Evolutionary conservation across 2,113 vertebrate species (phyloP).

Genomic region (Cynoglossus semilaevis): DNA sequence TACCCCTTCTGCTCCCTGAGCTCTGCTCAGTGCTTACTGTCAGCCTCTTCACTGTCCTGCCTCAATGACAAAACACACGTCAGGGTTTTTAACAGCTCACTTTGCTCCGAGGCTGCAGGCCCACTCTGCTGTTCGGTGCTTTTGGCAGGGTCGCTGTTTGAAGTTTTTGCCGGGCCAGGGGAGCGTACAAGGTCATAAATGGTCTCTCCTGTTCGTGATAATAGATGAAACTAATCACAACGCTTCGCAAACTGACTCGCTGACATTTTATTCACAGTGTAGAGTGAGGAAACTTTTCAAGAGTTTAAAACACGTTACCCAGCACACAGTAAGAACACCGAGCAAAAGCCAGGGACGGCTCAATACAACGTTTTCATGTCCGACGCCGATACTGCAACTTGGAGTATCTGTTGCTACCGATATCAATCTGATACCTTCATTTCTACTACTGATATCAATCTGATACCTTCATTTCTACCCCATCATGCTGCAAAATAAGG

Average conservation of each 20-base stretch:
- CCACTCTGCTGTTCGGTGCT: conserved; percentile 34
- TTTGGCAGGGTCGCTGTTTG: conserved; percentile 43
- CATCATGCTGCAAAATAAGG: no score
- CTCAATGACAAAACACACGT: conserved; percentile 67
- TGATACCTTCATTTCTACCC: no score
- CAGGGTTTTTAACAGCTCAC: conserved; percentile 62
- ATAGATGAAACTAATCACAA: conserved; percentile 24
- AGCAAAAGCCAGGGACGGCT: no score
- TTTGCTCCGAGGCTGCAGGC: conserved; percentile 39
- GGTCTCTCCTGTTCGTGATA: conserved; percentile 23
- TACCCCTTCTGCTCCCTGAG: conserved; percentile 55
- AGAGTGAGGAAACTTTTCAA: conserved; percentile 19
- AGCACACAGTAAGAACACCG: no score
- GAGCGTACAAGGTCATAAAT: conserved; percentile 36
- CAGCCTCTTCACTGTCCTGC: conserved; percentile 52
- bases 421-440: no score
- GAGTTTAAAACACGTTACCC: background rate
- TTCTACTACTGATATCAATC: no score
- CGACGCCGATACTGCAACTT: no score
- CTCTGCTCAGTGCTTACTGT: conserved; percentile 59
- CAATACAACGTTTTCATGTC: no score
- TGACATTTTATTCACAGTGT: conserved; percentile 10
- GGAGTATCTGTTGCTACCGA: no score
- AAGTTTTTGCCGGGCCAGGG: conserved; percentile 22
- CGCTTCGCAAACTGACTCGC: background rate